Evolutionary conservation across 2,113 vertebrate species (phyloP).

Genomic region (Catharus minimus): DNA sequence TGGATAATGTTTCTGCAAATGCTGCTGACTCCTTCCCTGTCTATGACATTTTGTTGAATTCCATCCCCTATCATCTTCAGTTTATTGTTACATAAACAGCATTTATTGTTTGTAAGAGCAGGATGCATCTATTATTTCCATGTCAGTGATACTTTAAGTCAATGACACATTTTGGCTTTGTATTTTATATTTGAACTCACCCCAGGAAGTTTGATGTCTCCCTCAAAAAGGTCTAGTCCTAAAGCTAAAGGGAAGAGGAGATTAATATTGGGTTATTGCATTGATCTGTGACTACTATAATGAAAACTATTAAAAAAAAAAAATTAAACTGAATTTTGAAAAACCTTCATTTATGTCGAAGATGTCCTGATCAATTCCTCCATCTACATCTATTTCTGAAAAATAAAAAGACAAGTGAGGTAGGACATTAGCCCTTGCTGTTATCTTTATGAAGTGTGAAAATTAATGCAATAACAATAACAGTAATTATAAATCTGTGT

Average conservation of each 20-base stretch:
- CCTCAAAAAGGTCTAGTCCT: conserved; percentile 85
- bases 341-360: conserved; percentile 93
- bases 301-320: background rate
- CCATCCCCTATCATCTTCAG: background rate
- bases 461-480: conserved; percentile 55
- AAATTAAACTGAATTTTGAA: background rate
- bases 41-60: background rate
- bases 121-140: background rate
- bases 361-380: conserved; percentile 84
- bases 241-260: conserved; percentile 72
- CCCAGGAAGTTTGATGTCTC: conserved; percentile 81
- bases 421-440: conserved; percentile 31
- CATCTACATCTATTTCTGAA: conserved; percentile 85
- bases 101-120: background rate
- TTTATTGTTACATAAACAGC: background rate
- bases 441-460: conserved; percentile 62
- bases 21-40: background rate
- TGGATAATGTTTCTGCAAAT: conserved; percentile 23
- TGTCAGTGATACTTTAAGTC: background rate
- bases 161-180: background rate
- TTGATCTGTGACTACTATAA: background rate
- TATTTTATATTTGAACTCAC: conserved; percentile 70
- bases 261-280: background rate
- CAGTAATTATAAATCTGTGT: conserved; percentile 61
- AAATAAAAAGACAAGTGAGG: conserved; percentile 46